Percentiles rank a stretch among this genome's conserved stretches.
Evolutionary conservation across 2,113 vertebrate genomes (phyloP).

Genomic region (Macheiramphus alcinus): DNA sequence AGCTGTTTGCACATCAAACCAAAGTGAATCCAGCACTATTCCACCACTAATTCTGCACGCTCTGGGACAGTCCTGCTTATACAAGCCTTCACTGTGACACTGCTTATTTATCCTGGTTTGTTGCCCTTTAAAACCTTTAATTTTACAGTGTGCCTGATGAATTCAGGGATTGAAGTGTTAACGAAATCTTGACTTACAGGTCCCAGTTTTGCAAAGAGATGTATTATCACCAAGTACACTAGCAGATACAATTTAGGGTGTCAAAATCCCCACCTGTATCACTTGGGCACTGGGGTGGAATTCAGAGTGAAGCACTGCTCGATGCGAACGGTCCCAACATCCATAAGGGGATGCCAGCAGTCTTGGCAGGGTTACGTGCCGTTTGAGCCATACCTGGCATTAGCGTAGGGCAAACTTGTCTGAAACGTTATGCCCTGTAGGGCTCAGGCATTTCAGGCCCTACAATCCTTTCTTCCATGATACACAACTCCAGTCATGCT

Average conservation of each 20-base stretch:
- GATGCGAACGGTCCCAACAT: background rate
- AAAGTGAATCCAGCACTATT: background rate
- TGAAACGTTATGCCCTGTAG: background rate
- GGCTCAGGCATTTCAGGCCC: background rate
- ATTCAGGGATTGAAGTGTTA: background rate
- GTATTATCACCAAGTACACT: background rate
- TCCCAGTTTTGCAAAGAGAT: background rate
- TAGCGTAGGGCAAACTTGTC: background rate
- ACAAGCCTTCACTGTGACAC: background rate
- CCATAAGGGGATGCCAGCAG: background rate
- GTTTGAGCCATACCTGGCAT: background rate
- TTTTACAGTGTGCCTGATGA: background rate
- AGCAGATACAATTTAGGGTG: background rate
- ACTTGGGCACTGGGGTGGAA: background rate
- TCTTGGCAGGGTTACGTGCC: background rate
- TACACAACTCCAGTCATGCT: background rate
- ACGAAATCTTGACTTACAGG: background rate
- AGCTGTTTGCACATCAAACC: background rate
- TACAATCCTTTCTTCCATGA: background rate
- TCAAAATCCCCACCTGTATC: background rate
- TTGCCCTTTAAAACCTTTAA: background rate
- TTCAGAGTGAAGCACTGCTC: background rate
- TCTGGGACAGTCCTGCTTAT: background rate
- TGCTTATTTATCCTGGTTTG: background rate
- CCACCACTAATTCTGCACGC: accelerated